Evolutionary conservation across 2,888 invertebrate genomes (phyloP).

Genomic region (Diloba caeruleocephala): DNA sequence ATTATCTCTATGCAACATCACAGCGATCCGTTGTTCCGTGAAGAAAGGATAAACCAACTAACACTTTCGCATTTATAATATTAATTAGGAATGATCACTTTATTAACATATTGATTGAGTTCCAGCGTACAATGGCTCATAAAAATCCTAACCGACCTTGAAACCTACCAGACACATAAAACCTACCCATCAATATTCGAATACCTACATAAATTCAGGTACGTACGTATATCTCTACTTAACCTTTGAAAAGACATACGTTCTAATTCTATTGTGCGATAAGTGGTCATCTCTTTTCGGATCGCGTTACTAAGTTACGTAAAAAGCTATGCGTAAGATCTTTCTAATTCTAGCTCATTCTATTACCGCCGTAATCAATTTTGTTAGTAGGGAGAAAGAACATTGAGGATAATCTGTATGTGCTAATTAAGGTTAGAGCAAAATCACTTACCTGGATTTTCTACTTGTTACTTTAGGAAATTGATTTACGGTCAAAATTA

Average conservation of each 20-base stretch:
- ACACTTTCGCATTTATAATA: too few species aligned
- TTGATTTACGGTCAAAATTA: too few species aligned
- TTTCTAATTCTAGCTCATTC: conserved; percentile 37
- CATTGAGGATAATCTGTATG: background rate
- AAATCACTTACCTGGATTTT: background rate
- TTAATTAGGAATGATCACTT: too few species aligned
- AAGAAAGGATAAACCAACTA: too few species aligned
- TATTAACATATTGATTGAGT: background rate
- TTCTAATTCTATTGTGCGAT: conserved; percentile 32
- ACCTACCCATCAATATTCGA: conserved; percentile 13
- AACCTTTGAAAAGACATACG: conserved; percentile 21
- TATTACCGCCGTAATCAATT: conserved; percentile 29
- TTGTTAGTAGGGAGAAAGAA: conserved; percentile 5
- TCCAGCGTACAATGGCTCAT: too few species aligned
- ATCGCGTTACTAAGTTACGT: conserved; percentile 39
- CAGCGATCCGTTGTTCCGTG: too few species aligned
- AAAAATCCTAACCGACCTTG: too few species aligned
- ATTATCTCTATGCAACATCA: too few species aligned
- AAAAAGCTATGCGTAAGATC: conserved; percentile 23
- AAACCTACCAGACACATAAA: conserved; percentile 42
- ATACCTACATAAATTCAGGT: conserved; percentile 14
- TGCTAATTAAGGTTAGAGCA: background rate
- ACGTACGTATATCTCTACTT: conserved; percentile 8
- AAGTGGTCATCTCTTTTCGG: conserved; percentile 23
- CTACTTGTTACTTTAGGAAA: too few species aligned